These are phyloP conservation scores for Drosophila stalkeri DNA, from an alignment of 2,888 invertebrate genomes.

Conservation along the genomic window DNA sequence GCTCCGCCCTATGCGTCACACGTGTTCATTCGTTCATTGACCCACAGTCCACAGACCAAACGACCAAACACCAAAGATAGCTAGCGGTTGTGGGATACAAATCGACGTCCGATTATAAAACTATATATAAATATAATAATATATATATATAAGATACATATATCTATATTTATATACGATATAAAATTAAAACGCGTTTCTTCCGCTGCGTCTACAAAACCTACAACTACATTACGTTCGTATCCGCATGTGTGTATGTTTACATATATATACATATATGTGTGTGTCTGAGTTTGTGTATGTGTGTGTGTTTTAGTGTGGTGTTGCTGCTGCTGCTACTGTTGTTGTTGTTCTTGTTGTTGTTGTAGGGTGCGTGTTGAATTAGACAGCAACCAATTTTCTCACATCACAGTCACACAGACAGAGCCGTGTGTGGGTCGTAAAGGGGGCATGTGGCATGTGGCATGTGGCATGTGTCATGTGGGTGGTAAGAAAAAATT, in stretches of 20 bases:
- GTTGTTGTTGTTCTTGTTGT: background rate
- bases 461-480: constrained; percentile 2
- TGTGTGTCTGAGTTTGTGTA: constrained; percentile 3
- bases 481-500: constrained; percentile 43
- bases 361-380: constrained; percentile 19
- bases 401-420: constrained; percentile 24
- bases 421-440: constrained; percentile 22
- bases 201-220: constrained; percentile 45
- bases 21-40: background rate
- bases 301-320: constrained; percentile 1
- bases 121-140: constrained; percentile 19
- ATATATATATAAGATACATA: constrained; percentile 23
- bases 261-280: background rate
- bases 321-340: constrained; percentile 8
- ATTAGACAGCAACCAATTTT: constrained; percentile 25
- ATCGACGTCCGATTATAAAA: constrained; percentile 27
- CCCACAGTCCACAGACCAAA: background rate
- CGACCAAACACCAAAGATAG: constrained; percentile 18
- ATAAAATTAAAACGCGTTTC: constrained; percentile 31
- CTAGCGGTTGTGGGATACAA: constrained; percentile 14
- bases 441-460: constrained; percentile 4
- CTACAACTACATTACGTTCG: constrained; percentile 55
- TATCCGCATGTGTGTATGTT: constrained; percentile 18
- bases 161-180: constrained; percentile 15
- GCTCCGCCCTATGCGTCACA: constrained; percentile 14